These are phyloP conservation scores for Sinopyrophorus schimmeli DNA, from an alignment of 2,888 invertebrate genomes.

Conservation along the genomic window DNA sequence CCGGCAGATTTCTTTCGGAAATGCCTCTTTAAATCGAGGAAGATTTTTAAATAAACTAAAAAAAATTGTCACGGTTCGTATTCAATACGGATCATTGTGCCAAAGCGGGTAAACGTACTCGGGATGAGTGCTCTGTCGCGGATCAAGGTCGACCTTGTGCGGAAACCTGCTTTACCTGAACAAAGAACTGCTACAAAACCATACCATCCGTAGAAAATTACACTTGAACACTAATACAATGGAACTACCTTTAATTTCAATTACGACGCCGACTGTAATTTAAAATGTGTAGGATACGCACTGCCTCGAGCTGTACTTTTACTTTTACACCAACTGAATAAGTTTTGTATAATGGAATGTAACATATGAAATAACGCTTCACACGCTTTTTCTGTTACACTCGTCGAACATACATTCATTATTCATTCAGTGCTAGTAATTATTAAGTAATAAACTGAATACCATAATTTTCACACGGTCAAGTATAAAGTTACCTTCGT, in stretches of 20 bases:
- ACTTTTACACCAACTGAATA: too few species aligned
- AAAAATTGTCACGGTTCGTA: slow-evolving; percentile 16
- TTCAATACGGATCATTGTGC: slow-evolving; percentile 38
- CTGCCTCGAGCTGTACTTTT: slow-evolving; percentile 1
- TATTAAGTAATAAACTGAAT: too few species aligned
- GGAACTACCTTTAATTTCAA: slow-evolving; percentile 10
- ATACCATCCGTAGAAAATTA: slow-evolving; percentile 6
- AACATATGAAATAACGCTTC: too few species aligned
- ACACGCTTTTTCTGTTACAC: neutral
- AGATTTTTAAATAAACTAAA: too few species aligned
- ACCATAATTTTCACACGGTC: too few species aligned
- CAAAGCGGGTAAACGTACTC: slow-evolving; percentile 38
- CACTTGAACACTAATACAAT: slow-evolving; percentile 9
- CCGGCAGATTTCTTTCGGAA: too few species aligned
- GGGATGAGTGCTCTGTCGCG: slow-evolving; percentile 34
- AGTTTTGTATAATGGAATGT: too few species aligned
- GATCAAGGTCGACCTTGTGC: slow-evolving; percentile 40
- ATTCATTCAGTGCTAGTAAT: too few species aligned
- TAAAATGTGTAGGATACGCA: slow-evolving; percentile 8
- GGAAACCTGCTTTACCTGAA: slow-evolving; percentile 36
- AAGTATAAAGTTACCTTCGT: too few species aligned
- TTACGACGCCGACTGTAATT: slow-evolving; percentile 8
- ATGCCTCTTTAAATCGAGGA: too few species aligned
- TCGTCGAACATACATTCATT: slow-evolving; percentile 1
- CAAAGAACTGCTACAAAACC: slow-evolving; percentile 27